These are phyloP conservation scores for Seriola rivoliana DNA, from an alignment of 2,113 vertebrate species.

Conservation along the genomic window DNA sequence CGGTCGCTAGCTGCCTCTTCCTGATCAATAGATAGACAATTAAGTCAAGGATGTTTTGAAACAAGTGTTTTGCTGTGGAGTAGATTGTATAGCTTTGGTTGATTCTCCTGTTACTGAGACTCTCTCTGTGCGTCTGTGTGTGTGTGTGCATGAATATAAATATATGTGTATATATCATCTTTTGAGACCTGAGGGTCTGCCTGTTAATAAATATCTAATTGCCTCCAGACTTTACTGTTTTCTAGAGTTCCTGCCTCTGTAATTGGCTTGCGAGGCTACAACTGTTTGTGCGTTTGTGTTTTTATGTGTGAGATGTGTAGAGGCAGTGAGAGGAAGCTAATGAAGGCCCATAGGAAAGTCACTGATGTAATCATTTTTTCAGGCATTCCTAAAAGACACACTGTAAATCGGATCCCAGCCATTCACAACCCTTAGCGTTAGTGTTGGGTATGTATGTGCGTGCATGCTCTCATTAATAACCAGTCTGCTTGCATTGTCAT, in stretches of 20 bases:
- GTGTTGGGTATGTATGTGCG: slow-evolving; percentile 1
- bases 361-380: slow-evolving; percentile 65
- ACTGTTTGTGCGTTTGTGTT: slow-evolving; percentile 20
- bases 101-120: not conserved
- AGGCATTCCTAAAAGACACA: slow-evolving; percentile 43
- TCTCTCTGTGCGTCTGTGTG: not conserved
- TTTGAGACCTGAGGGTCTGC: slow-evolving; percentile 22
- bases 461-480: slow-evolving; percentile 68
- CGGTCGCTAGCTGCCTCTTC: not conserved
- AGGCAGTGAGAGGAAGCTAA: slow-evolving; percentile 34
- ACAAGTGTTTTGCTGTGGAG: not conserved
- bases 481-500: slow-evolving; percentile 41
- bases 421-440: slow-evolving; percentile 31
- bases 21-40: not conserved
- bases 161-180: slow-evolving; percentile 23
- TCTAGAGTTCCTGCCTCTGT: slow-evolving; percentile 35
- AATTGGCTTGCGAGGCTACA: slow-evolving; percentile 55
- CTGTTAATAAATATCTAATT: slow-evolving; percentile 61
- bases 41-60: not conserved
- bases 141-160: not conserved
- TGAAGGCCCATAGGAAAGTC: slow-evolving; percentile 54
- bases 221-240: slow-evolving; percentile 40
- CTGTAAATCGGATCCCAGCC: slow-evolving; percentile 32
- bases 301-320: slow-evolving; percentile 10
- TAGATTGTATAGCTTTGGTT: not conserved